These are phyloP conservation scores for Eubasilissa regina DNA, from an alignment of 1,140 invertebrate species.

Conservation along the genomic window DNA sequence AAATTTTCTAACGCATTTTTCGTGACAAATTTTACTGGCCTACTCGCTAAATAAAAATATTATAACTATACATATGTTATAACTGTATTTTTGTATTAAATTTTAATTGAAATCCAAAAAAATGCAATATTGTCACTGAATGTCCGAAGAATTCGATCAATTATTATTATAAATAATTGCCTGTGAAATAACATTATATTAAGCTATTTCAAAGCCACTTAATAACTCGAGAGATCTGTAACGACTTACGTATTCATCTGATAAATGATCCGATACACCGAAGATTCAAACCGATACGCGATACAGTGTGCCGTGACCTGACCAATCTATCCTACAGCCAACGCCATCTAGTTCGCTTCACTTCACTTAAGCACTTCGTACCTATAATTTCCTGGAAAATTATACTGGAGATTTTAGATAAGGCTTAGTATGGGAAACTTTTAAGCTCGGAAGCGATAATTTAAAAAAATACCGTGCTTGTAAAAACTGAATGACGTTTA, in stretches of 20 bases:
- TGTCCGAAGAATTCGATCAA: too few species aligned
- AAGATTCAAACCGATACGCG: slow-evolving; percentile 33
- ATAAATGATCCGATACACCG: background rate
- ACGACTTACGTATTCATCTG: too few species aligned
- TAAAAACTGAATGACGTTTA: background rate
- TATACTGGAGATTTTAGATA: slow-evolving; percentile 12
- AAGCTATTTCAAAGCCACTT: too few species aligned
- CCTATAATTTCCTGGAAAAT: slow-evolving; percentile 14
- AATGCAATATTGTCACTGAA: too few species aligned
- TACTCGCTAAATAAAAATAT: too few species aligned
- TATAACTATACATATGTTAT: too few species aligned
- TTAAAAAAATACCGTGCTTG: background rate
- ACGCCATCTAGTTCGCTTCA: slow-evolving; percentile 17
- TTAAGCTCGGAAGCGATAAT: background rate
- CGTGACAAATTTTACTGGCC: too few species aligned
- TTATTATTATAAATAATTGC: too few species aligned
- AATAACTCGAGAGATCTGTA: too few species aligned
- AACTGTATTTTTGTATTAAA: background rate
- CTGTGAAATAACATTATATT: too few species aligned
- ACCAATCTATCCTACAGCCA: slow-evolving; percentile 32
- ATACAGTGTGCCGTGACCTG: slow-evolving; percentile 25
- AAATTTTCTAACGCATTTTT: too few species aligned
- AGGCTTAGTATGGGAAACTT: background rate
- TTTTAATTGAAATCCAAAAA: too few species aligned
- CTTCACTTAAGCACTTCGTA: slow-evolving; percentile 22